phyloP scores from a whole-genome alignment of 1,140 invertebrate species.

The Drosophila biarmipes region DNA sequence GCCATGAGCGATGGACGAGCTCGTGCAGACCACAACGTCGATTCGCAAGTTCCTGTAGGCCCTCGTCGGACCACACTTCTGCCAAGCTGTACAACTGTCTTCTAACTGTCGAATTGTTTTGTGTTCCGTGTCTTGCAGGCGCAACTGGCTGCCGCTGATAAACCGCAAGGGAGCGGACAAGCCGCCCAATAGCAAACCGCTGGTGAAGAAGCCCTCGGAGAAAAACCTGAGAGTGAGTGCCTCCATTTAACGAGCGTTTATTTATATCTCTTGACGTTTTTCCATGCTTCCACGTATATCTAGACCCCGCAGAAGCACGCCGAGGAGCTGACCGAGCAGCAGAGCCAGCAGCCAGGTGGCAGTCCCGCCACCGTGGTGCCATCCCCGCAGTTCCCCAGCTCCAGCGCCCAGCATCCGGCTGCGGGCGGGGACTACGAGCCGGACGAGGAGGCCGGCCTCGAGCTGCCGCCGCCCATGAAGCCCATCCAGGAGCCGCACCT shows the following conservation, averaged over 20 bases:
- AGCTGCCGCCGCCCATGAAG: slow-evolving; percentile 97
- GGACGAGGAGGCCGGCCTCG: slow-evolving; percentile 91
- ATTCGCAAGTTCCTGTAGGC: slow-evolving; percentile 66
- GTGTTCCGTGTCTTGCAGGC: slow-evolving; percentile 85
- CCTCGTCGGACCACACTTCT: not conserved
- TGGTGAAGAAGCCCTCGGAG: slow-evolving; percentile 91
- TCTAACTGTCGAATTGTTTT: slow-evolving; percentile 17
- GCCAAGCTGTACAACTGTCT: slow-evolving; percentile 29
- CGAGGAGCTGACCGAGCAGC: slow-evolving; percentile 67
- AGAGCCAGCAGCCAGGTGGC: slow-evolving; percentile 45
- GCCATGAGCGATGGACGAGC: slow-evolving; percentile 61
- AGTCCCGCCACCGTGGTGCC: slow-evolving; percentile 57
- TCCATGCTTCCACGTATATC: slow-evolving; percentile 4
- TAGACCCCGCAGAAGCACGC: slow-evolving; percentile 73
- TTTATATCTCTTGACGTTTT: slow-evolving; percentile 53
- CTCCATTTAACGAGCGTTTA: slow-evolving; percentile 56
- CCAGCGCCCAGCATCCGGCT: slow-evolving; percentile 45
- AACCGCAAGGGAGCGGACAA: slow-evolving; percentile 95
- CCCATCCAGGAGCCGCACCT: slow-evolving; percentile 91
- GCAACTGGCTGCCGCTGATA: slow-evolving; percentile 96
- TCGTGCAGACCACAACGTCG: slow-evolving; percentile 54
- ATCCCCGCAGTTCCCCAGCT: slow-evolving; percentile 61
- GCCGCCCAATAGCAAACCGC: slow-evolving; percentile 85
- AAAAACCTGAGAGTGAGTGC: slow-evolving; percentile 91
- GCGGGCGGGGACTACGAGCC: slow-evolving; percentile 86